These are phyloP conservation scores for Hofmannophila pseudospretella DNA, from an alignment of 2,888 invertebrate genomes.

Conservation along the genomic window DNA sequence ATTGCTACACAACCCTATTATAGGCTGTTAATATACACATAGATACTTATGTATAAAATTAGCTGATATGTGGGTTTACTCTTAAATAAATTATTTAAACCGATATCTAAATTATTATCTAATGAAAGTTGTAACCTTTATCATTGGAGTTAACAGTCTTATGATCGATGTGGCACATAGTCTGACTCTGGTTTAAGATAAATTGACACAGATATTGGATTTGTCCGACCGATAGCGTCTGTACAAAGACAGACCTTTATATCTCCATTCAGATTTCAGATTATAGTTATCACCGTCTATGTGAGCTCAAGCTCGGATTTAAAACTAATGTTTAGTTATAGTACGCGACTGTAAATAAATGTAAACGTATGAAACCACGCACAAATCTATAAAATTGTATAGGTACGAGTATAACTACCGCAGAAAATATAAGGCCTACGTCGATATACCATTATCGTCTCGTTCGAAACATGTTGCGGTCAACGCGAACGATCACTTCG, in stretches of 20 bases:
- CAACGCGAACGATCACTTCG: conserved; percentile 54
- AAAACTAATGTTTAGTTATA: neutral
- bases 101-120: conserved; percentile 35
- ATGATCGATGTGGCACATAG: conserved; percentile 61
- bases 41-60: too few species aligned
- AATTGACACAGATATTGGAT: conserved; percentile 51
- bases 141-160: conserved; percentile 59
- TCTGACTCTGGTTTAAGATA: conserved; percentile 45
- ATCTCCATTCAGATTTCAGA: conserved; percentile 15
- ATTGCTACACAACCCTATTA: too few species aligned
- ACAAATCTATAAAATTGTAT: conserved; percentile 42
- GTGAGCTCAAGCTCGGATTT: neutral
- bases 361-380: conserved; percentile 26
- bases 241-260: conserved; percentile 47
- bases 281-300: too few species aligned
- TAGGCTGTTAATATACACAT: too few species aligned
- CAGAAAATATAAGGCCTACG: conserved; percentile 53
- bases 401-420: conserved; percentile 45
- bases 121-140: conserved; percentile 47
- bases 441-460: conserved; percentile 64
- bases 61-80: too few species aligned
- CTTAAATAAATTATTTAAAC: neutral
- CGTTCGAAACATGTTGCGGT: conserved; percentile 69
- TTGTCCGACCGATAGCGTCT: conserved; percentile 50
- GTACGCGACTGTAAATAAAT: conserved; percentile 1